Evolutionary conservation across 35 echinoderm and acorn worm species (phyloP).

Genomic region (Apostichopus parvimensis): DNA sequence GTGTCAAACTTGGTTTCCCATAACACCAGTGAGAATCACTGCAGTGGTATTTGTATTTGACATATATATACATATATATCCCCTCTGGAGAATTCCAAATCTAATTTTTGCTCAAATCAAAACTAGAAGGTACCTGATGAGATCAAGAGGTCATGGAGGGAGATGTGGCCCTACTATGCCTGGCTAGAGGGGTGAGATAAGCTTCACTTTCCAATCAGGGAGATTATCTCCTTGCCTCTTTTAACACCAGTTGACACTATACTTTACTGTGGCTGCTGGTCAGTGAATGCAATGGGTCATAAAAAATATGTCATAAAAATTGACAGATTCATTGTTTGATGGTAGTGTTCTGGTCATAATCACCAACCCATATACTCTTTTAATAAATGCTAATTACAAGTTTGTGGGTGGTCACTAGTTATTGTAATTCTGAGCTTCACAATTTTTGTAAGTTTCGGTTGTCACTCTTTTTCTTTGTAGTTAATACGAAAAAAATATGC

Average conservation of each 20-base stretch:
- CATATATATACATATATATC: neutral
- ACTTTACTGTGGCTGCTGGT: no score
- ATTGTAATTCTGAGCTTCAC: no score
- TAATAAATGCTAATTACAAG: no score
- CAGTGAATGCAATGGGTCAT: neutral
- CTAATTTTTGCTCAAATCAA: constrained; percentile 16
- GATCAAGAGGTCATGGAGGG: neutral
- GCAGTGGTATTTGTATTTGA: constrained; percentile 11
- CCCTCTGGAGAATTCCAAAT: constrained; percentile 6
- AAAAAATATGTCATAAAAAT: neutral
- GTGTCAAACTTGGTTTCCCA: neutral
- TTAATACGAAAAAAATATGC: no score
- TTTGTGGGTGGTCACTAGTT: no score
- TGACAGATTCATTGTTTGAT: neutral
- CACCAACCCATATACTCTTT: neutral
- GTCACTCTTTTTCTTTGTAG: no score
- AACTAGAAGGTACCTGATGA: constrained; percentile 18
- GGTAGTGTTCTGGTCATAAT: neutral
- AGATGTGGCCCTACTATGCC: neutral
- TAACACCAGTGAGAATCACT: neutral
- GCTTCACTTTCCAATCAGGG: neutral
- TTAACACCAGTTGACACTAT: neutral
- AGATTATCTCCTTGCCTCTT: neutral
- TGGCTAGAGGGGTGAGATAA: neutral
- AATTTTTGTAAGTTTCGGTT: no score